Conservation (phyloP, 2,797 vertebrate species). For the Paguma larvata region DNA sequence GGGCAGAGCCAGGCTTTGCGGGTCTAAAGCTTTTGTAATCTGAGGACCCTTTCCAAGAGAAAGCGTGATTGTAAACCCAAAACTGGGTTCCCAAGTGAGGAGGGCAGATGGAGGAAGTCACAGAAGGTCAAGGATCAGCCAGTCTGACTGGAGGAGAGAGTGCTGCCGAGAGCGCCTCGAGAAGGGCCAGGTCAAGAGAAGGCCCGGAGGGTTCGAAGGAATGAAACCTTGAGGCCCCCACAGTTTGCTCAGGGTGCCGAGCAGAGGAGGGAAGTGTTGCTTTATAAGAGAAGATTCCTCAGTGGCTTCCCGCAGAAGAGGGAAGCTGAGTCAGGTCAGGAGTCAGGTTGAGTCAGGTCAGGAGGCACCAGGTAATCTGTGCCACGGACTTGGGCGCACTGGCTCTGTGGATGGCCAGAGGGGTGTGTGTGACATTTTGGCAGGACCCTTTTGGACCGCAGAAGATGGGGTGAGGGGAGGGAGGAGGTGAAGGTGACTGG, state of each 20-base stretch:
- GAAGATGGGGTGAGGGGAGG: neutral
- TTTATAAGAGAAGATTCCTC: neutral
- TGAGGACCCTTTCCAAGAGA: neutral
- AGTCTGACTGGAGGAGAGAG: neutral
- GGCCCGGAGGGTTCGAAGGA: neutral
- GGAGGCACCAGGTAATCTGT: neutral
- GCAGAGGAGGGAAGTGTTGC: neutral
- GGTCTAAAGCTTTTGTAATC: neutral
- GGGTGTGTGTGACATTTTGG: accelerated
- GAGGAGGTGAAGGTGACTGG: neutral
- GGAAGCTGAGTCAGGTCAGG: neutral
- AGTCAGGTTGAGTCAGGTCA: neutral
- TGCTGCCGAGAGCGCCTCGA: neutral
- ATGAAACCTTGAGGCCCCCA: neutral
- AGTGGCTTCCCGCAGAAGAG: neutral
- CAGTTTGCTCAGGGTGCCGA: neutral
- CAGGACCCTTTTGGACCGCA: too few species aligned
- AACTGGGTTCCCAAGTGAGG: neutral
- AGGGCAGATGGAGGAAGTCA: neutral
- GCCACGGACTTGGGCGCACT: too few species aligned
- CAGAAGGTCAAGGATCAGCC: neutral
- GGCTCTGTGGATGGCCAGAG: neutral
- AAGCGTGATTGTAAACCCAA: neutral
- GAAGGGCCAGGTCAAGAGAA: neutral
- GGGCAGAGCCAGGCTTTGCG: neutral